Conservation (phyloP, 2,113 vertebrate species). For the Petrocephalus microphthalmus region DNA sequence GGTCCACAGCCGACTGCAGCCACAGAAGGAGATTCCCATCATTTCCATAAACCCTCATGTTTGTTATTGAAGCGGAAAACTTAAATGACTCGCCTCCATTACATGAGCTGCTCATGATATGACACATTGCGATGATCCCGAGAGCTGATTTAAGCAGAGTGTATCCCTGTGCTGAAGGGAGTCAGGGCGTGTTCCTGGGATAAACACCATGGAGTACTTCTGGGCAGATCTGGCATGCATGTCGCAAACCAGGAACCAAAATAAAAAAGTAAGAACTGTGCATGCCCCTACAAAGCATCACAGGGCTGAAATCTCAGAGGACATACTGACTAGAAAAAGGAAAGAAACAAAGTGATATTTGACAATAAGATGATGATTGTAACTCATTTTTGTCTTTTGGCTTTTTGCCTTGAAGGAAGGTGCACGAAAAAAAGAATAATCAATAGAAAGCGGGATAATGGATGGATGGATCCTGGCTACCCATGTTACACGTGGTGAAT, state of each 20-base stretch:
- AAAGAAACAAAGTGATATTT: not conserved
- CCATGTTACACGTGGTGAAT: not conserved
- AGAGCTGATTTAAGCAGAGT: not conserved
- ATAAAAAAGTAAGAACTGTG: not conserved
- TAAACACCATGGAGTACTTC: not conserved
- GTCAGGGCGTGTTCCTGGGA: not conserved
- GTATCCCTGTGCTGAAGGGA: not conserved
- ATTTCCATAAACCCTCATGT: slow-evolving; percentile 15
- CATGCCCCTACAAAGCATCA: not conserved
- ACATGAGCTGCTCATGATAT: not conserved
- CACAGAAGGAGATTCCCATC: slow-evolving; percentile 7
- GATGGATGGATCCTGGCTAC: not conserved
- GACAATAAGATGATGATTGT: not conserved
- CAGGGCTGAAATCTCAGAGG: not conserved
- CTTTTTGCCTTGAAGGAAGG: not conserved
- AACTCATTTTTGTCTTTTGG: not conserved
- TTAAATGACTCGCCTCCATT: not conserved
- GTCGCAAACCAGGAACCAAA: not conserved
- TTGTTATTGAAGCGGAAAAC: slow-evolving; percentile 13
- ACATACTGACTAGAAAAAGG: not conserved
- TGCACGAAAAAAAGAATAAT: not conserved
- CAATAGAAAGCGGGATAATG: not conserved
- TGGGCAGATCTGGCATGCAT: not conserved
- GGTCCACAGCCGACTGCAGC: not conserved
- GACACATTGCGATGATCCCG: not conserved